Evolutionary conservation across 2,113 vertebrate species (phyloP).

Genomic region (Triplophysa siluroides): DNA sequence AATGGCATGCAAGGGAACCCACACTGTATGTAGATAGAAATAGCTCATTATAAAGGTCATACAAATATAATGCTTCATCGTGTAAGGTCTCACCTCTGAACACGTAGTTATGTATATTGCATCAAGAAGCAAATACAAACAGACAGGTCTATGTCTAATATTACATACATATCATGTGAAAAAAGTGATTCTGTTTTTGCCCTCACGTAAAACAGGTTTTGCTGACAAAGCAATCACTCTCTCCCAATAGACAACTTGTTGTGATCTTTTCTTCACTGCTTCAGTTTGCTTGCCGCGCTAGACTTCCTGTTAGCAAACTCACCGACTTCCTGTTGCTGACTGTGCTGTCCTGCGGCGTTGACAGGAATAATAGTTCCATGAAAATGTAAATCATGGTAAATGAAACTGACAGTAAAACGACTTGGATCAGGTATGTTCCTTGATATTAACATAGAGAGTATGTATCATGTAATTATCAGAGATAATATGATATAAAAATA

Average conservation of each 20-base stretch:
- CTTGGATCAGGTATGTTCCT: neutral
- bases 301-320: constrained; percentile 43
- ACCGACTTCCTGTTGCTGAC: constrained; percentile 46
- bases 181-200: neutral
- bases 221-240: constrained; percentile 1
- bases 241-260: neutral
- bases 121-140: too few species aligned
- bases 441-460: neutral
- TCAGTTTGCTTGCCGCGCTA: neutral
- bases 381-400: constrained; percentile 17
- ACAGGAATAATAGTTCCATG: constrained; percentile 40
- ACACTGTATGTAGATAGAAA: too few species aligned
- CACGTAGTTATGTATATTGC: too few species aligned
- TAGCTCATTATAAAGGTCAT: too few species aligned
- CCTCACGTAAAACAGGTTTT: neutral
- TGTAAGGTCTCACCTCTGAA: too few species aligned
- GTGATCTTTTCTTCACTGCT: constrained; percentile 13
- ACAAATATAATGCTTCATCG: too few species aligned
- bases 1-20: too few species aligned
- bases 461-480: too few species aligned
- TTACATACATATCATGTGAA: too few species aligned
- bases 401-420: constrained; percentile 32
- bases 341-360: constrained; percentile 16
- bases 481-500: too few species aligned
- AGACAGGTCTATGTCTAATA: too few species aligned